Base-by-base conservation (phyloP, 2,113 vertebrate genomes). In the Gnathonemus echidnorhynchus region DNA sequence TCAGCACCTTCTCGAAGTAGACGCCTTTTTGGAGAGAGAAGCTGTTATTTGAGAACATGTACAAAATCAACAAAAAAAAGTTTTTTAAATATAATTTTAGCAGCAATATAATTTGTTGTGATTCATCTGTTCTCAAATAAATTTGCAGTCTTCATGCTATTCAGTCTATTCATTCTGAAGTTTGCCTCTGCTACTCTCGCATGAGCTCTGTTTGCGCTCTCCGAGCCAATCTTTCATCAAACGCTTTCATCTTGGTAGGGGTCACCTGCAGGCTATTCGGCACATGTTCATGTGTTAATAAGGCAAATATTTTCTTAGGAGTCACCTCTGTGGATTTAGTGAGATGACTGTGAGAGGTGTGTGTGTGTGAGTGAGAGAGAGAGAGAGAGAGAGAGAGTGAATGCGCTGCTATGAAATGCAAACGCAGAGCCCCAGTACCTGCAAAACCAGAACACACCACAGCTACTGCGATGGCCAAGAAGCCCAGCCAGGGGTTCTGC, bases 1-100 rank as follows among this genome's bases (percentile, higher is more conserved):
- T 99, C 91, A 99, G 92, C 49, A 99, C 98, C 93, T 98, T 99
- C 96, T 99, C 98, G 95, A 99, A 99, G 93, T 99, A 99, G 39
- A 99, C 98, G 80, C 98, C 98, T 99, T 88, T n/a, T 93, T 21
- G 35, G 35, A 21, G 56, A 85, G 83, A 85, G 39, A 7, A 42
- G 39, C 21, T 62, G 56, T 62, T 9, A 62, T n/a, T n/a, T 24
- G 0, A n/a, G 56, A 62, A n/a, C 56, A 58, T 58, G 56, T 58
- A 58, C 9, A 58, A 8, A 58, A 62, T 10, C 53, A 2, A 24
- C 4, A 21, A 62, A 0, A 58, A 58, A 0, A 24, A 24, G 5
- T 8, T 24, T 58, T 56, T n/a, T 8, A 1, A 62, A 62, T 62
- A 10, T 9, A n/a, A 62, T 62, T 62, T n/a, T 62, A 62, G 56